These are phyloP conservation scores for Chironomus riparius DNA, from an alignment of 2,888 invertebrate genomes.

Conservation along the genomic window DNA sequence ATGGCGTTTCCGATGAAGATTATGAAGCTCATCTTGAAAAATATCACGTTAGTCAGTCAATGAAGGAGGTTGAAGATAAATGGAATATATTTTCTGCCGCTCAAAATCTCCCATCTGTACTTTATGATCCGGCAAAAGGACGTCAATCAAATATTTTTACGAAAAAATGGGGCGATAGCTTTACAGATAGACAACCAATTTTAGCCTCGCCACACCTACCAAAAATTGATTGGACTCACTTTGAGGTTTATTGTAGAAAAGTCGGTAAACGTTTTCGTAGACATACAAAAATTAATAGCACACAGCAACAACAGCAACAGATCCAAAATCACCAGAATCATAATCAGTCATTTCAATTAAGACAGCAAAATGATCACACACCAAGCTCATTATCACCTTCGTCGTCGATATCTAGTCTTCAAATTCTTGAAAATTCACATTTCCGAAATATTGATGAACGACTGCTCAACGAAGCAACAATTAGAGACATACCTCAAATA, in stretches of 20 bases:
- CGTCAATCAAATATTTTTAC: conserved; percentile 91
- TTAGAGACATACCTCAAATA: conserved; percentile 68
- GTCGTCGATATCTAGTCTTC: conserved; percentile 28
- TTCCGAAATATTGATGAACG: conserved; percentile 6
- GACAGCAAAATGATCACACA: background rate
- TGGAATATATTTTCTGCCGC: conserved; percentile 65
- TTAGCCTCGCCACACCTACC: conserved; percentile 72
- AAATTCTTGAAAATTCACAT: background rate
- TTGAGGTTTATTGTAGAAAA: conserved; percentile 77
- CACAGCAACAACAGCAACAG: background rate
- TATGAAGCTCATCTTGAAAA: conserved; percentile 77
- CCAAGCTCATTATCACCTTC: conserved; percentile 25
- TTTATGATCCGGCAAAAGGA: conserved; percentile 88
- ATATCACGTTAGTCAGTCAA: conserved; percentile 46
- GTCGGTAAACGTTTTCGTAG: conserved; percentile 57
- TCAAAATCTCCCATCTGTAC: conserved; percentile 89
- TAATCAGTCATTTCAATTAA: conserved; percentile 28
- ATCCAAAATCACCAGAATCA: conserved; percentile 21
- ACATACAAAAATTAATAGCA: conserved; percentile 46
- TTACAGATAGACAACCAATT: conserved; percentile 73
- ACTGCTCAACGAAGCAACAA: conserved; percentile 33
- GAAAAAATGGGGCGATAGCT: conserved; percentile 94
- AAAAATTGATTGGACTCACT: conserved; percentile 72
- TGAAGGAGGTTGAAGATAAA: conserved; percentile 43
- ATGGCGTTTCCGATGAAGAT: conserved; percentile 79